A percentile compares a stretch with the other conserved stretches of the same genome.
Evolutionary conservation across 2,113 vertebrate species (phyloP).

Genomic region (Thunnus thynnus): DNA sequence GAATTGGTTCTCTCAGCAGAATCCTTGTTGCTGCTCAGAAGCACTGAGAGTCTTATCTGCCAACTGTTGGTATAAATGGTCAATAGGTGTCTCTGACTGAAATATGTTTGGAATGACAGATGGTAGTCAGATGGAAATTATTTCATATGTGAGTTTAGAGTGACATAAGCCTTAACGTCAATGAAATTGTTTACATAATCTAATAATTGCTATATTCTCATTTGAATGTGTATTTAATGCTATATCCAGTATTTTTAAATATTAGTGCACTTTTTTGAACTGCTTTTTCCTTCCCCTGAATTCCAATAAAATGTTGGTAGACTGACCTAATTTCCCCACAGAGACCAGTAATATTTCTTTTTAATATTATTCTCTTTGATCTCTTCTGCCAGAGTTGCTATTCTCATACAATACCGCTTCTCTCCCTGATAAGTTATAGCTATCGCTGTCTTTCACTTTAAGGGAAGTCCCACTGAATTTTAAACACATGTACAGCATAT

Average conservation of each 20-base stretch:
- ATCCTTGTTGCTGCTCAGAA: no score
- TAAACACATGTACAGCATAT: conserved; percentile 10
- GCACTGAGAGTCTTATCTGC: no score
- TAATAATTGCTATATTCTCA: background rate
- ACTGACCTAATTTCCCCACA: conserved; percentile 52
- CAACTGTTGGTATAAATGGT: no score
- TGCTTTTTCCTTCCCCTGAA: background rate
- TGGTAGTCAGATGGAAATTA: no score
- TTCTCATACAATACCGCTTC: conserved; percentile 33
- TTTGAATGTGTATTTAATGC: background rate
- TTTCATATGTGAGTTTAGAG: background rate
- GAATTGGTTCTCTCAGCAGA: no score
- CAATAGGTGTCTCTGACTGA: no score
- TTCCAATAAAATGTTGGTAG: conserved; percentile 17
- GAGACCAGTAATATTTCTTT: conserved; percentile 46
- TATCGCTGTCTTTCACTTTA: conserved; percentile 30
- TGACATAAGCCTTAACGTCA: background rate
- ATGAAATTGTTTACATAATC: background rate
- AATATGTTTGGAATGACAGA: no score
- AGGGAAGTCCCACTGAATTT: conserved; percentile 15
- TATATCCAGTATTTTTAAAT: conserved; percentile 3
- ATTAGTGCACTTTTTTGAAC: conserved; percentile 6
- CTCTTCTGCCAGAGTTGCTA: conserved; percentile 21
- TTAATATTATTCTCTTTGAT: conserved; percentile 64
- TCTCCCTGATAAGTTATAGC: conserved; percentile 25